Evolutionary conservation across 64 coral and sea anemone genomes (phyloP).

Genomic region (Montipora cactus): DNA sequence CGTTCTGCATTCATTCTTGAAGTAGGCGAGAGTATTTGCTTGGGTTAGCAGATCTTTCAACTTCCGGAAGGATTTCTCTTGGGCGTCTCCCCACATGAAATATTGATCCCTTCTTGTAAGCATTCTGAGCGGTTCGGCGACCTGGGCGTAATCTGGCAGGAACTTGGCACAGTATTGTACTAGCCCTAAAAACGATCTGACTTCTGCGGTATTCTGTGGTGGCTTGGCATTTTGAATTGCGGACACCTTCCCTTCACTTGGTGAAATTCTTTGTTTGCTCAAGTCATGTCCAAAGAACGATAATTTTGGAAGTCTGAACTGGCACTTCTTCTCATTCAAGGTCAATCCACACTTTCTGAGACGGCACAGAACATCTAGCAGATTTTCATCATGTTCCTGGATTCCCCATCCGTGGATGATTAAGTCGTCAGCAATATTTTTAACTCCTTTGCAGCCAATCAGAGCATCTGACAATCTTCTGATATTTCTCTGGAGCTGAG

Average conservation of each 20-base stretch:
- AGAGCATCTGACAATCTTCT: neutral
- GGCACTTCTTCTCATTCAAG: too few species aligned
- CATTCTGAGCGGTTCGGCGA: conserved; percentile 24
- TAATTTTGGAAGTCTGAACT: too few species aligned
- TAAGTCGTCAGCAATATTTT: neutral
- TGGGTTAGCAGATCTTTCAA: conserved; percentile 29
- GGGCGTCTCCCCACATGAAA: conserved; percentile 27
- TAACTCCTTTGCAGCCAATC: conserved; percentile 3
- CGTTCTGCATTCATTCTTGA: conserved; percentile 39
- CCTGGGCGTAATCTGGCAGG: conserved; percentile 18
- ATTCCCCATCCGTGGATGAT: neutral
- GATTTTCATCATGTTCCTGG: too few species aligned
- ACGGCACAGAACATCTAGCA: too few species aligned
- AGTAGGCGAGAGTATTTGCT: conserved; percentile 50
- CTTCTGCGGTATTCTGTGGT: neutral
- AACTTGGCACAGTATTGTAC: neutral
- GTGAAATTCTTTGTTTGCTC: neutral
- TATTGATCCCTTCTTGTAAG: conserved; percentile 22
- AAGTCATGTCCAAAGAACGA: neutral
- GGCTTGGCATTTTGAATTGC: conserved; percentile 1
- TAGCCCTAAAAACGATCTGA: neutral
- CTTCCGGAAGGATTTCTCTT: conserved; percentile 31
- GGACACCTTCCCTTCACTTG: neutral
- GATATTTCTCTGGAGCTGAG: neutral
- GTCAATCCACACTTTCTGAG: too few species aligned